phyloP scores from a whole-genome alignment of 2,113 vertebrate genomes.

The Panthera leo region DNA sequence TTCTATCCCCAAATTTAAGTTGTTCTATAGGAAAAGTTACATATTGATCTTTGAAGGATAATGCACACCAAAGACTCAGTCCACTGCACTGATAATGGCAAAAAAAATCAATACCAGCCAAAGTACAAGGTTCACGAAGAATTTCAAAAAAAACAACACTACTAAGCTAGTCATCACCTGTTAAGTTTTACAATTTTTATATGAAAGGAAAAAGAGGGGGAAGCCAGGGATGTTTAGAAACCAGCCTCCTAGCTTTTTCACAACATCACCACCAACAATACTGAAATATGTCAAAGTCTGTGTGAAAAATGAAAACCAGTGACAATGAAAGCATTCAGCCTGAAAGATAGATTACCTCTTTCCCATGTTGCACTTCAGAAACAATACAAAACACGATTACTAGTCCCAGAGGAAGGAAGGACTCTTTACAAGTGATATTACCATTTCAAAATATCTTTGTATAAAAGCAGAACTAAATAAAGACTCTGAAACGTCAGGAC shows the following conservation, averaged over 20 bases:
- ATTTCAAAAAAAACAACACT: slow-evolving; percentile 50
- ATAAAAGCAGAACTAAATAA: slow-evolving; percentile 61
- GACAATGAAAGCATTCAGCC: slow-evolving; percentile 59
- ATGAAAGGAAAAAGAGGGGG: background rate
- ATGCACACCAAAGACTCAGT: slow-evolving; percentile 54
- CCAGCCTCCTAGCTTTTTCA: slow-evolving; percentile 35
- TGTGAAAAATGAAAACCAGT: slow-evolving; percentile 73
- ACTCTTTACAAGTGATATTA: slow-evolving; percentile 49
- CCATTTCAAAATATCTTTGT: slow-evolving; percentile 69
- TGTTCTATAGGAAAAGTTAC: slow-evolving; percentile 56
- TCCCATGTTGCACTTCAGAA: slow-evolving; percentile 70
- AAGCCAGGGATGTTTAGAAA: slow-evolving; percentile 26
- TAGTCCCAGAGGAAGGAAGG: slow-evolving; percentile 39
- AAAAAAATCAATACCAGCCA: slow-evolving; percentile 68
- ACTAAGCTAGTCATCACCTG: slow-evolving; percentile 43
- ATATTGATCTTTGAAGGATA: slow-evolving; percentile 71
- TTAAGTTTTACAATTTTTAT: slow-evolving; percentile 57
- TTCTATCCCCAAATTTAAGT: slow-evolving; percentile 71
- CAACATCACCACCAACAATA: slow-evolving; percentile 51
- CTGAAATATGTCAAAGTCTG: slow-evolving; percentile 66
- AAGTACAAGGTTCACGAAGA: slow-evolving; percentile 60
- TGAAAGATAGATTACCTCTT: slow-evolving; percentile 55
- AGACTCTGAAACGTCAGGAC: slow-evolving; percentile 39
- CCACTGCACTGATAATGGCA: slow-evolving; percentile 48
- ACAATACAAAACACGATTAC: slow-evolving; percentile 41